A percentile compares a stretch with the other conserved stretches of the same genome.
Conservation (phyloP, 2,888 invertebrate genomes). For the Dilophus febrilis region DNA sequence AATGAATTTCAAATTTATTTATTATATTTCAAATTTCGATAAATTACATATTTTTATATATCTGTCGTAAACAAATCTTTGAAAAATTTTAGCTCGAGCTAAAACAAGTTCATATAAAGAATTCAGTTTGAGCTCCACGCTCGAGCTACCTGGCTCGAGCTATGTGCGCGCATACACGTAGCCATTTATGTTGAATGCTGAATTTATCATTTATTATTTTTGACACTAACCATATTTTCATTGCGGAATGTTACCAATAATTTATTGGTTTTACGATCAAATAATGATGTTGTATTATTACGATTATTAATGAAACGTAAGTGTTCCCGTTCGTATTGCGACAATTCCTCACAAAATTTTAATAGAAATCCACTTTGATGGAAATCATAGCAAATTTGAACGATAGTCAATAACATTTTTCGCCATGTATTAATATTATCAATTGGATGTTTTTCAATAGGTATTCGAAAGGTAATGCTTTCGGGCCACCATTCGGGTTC, state of each 20-base stretch:
- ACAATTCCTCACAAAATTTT: slow-evolving; percentile 50
- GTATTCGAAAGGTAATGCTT: slow-evolving; percentile 45
- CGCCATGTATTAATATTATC: slow-evolving; percentile 38
- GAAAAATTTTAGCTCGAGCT: too few relatives aligned
- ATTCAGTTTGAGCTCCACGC: background rate
- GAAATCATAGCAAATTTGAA: slow-evolving; percentile 50
- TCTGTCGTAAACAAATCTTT: background rate
- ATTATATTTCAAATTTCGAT: too few relatives aligned
- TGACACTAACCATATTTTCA: slow-evolving; percentile 45
- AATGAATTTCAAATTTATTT: too few relatives aligned
- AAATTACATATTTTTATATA: background rate
- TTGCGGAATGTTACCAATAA: slow-evolving; percentile 58
- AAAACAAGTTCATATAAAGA: background rate
- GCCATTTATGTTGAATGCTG: too few relatives aligned
- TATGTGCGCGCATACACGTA: too few relatives aligned
- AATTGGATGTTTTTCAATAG: slow-evolving; percentile 40
- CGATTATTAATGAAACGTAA: slow-evolving; percentile 53
- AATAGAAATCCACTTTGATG: slow-evolving; percentile 54
- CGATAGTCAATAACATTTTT: slow-evolving; percentile 42
- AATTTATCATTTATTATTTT: too few relatives aligned
- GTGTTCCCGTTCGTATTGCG: slow-evolving; percentile 43
- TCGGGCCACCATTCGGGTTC: slow-evolving; percentile 57
- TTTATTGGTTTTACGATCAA: slow-evolving; percentile 44
- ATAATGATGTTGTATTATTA: slow-evolving; percentile 55
- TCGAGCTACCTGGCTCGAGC: too few relatives aligned